Evolutionary conservation across 2,888 invertebrate genomes (phyloP).

Genomic region (Julus scandinavius): DNA sequence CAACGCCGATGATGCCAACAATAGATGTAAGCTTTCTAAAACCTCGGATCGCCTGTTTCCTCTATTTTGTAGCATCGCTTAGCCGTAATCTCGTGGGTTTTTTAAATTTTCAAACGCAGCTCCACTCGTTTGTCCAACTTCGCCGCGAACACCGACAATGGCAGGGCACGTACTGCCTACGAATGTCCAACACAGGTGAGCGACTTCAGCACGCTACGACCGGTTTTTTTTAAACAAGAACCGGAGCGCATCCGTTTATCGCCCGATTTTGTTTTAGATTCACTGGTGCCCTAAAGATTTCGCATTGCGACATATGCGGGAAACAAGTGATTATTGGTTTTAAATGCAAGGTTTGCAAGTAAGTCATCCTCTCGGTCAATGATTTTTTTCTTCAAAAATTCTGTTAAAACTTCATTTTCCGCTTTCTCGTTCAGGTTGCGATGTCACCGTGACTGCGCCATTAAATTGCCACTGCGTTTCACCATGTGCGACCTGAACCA

Average conservation of each 20-base stretch:
- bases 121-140: slow-evolving; percentile 67
- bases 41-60: background rate
- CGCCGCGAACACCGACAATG: slow-evolving; percentile 81
- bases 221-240: background rate
- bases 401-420: too few species aligned
- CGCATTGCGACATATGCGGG: slow-evolving; percentile 89
- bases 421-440: slow-evolving; percentile 58
- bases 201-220: background rate
- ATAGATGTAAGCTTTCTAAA: slow-evolving; percentile 45
- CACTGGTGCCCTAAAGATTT: slow-evolving; percentile 86
- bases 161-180: slow-evolving; percentile 73
- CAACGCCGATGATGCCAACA: slow-evolving; percentile 47
- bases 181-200: slow-evolving; percentile 62
- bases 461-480: background rate
- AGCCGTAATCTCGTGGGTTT: background rate
- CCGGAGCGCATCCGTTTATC: background rate
- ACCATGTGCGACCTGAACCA: slow-evolving; percentile 63
- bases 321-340: slow-evolving; percentile 87
- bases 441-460: slow-evolving; percentile 83
- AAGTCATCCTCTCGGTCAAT: slow-evolving; percentile 63
- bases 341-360: slow-evolving; percentile 96
- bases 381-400: too few species aligned
- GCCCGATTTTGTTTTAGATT: slow-evolving; percentile 70
- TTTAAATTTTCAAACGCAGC: slow-evolving; percentile 54
- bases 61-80: background rate